These are phyloP conservation scores for Nymphicus hollandicus DNA, from an alignment of 2,113 vertebrate species.

Conservation along the genomic window DNA sequence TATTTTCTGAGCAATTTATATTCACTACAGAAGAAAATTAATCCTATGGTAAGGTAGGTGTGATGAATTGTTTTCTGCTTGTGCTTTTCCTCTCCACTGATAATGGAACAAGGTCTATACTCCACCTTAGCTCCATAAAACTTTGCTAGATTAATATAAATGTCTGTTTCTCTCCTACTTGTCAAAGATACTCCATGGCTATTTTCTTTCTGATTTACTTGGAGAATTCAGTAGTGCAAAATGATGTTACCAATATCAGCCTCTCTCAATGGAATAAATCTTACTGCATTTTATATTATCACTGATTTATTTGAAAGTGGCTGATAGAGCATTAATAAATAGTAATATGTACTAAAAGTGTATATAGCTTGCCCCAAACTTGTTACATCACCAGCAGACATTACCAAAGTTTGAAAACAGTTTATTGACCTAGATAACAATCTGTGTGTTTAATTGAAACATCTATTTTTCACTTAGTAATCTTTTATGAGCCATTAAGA, in stretches of 20 bases:
- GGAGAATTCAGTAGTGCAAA: neutral
- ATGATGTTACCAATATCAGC: neutral
- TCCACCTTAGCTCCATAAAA: conserved; percentile 4
- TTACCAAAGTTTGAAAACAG: neutral
- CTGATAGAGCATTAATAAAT: neutral
- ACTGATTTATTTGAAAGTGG: neutral
- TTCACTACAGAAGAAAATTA: conserved; percentile 48
- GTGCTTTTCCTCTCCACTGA: neutral
- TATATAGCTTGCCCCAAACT: neutral
- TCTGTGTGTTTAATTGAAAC: conserved; percentile 47
- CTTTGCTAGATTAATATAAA: conserved; percentile 33
- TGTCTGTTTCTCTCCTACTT: neutral
- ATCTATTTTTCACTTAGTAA: conserved; percentile 28
- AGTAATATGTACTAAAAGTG: neutral
- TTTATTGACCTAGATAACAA: conserved; percentile 48
- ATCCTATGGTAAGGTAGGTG: neutral
- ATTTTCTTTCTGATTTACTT: conserved; percentile 8
- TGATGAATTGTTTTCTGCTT: conserved; percentile 44
- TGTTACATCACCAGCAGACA: neutral
- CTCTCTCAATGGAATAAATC: neutral
- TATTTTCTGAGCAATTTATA: conserved; percentile 47
- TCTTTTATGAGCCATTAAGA: conserved; percentile 9
- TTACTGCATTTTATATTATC: neutral
- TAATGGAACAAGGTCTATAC: conserved; percentile 12
- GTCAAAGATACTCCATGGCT: neutral